These are phyloP conservation scores for Heliconius congener DNA, from an alignment of 1,140 invertebrate genomes.

Conservation along the genomic window DNA sequence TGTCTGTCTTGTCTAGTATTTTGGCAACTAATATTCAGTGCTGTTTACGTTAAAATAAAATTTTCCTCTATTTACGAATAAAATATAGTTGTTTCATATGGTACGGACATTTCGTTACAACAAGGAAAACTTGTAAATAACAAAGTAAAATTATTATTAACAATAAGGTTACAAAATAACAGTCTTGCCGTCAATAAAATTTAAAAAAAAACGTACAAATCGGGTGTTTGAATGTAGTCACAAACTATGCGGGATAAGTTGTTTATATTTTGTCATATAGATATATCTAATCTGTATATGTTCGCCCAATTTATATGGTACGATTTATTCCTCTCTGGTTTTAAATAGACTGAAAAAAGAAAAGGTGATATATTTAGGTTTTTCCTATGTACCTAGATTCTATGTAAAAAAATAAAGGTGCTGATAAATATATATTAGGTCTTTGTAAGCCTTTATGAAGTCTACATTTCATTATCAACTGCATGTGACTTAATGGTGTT, in stretches of 20 bases:
- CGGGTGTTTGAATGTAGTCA: too few species aligned
- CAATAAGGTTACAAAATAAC: background rate
- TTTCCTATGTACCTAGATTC: background rate
- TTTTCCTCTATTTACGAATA: background rate
- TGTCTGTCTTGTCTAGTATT: background rate
- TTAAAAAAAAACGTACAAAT: too few species aligned
- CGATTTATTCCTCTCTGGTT: too few species aligned
- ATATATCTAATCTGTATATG: too few species aligned
- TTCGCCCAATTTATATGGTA: too few species aligned
- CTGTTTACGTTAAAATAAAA: background rate
- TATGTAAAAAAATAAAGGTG: background rate
- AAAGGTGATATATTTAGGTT: background rate
- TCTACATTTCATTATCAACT: background rate
- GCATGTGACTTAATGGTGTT: background rate
- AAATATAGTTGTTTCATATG: background rate
- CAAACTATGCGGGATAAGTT: too few species aligned
- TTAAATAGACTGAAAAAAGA: too few species aligned
- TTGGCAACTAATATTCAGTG: background rate
- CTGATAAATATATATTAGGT: background rate
- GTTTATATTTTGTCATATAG: too few species aligned
- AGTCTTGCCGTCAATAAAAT: background rate
- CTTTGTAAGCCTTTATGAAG: background rate
- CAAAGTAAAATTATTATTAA: background rate
- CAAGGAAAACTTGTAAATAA: background rate
- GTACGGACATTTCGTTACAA: background rate